phyloP scores from a whole-genome alignment of 2,113 vertebrate species.

The Verasper variegatus region DNA sequence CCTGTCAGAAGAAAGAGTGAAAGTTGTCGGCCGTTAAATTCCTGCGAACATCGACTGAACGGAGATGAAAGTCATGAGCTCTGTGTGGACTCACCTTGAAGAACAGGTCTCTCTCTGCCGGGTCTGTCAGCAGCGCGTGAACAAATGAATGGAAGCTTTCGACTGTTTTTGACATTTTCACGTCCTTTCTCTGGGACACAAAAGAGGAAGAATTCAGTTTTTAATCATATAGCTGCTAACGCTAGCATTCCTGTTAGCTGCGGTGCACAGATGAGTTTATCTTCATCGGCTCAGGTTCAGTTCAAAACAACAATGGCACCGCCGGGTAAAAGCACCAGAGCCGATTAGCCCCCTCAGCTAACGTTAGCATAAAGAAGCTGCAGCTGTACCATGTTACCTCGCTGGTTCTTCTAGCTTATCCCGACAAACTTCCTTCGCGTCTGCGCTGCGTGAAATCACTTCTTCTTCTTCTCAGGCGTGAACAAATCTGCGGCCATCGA shows the following conservation, averaged over 20 bases:
- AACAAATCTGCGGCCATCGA: conserved; percentile 66
- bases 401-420: not conserved
- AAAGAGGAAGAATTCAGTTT: not conserved
- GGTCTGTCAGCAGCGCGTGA: conserved; percentile 49
- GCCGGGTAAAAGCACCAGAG: not conserved
- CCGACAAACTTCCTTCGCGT: conserved; percentile 45
- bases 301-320: conserved; percentile 71
- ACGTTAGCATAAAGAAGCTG: not conserved
- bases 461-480: conserved; percentile 68
- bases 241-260: conserved; percentile 1
- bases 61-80: not conserved
- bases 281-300: conserved; percentile 23
- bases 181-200: conserved; percentile 64
- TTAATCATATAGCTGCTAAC: conserved; percentile 8
- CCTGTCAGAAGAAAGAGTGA: conserved; percentile 62
- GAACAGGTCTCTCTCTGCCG: conserved; percentile 56
- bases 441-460: conserved; percentile 47
- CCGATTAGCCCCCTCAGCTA: not conserved
- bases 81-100: conserved; percentile 65
- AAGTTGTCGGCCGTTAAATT: not conserved
- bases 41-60: not conserved
- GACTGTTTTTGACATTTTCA: conserved; percentile 70
- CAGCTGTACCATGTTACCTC: conserved; percentile 36
- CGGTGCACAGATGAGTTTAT: not conserved
- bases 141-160: conserved; percentile 68